Conservation (phyloP, 2,888 invertebrate genomes). For the Gymnoscelis rufifasciata region DNA sequence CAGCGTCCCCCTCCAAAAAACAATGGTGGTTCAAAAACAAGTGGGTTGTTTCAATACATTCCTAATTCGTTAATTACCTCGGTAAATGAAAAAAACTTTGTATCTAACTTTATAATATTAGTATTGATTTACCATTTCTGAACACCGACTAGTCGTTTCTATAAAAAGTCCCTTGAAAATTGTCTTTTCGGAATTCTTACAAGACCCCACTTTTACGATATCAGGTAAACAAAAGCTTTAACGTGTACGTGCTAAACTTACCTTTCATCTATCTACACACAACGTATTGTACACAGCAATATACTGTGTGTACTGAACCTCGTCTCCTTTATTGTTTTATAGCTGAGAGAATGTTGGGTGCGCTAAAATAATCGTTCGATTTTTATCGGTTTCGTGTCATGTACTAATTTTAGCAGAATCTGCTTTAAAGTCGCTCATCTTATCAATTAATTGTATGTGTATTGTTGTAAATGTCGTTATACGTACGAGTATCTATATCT, state of each 20-base stretch:
- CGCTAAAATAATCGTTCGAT: constrained; percentile 47
- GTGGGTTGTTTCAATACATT: too few species aligned
- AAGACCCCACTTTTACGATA: constrained; percentile 4
- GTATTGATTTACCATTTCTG: background rate
- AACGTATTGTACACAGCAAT: constrained; percentile 2
- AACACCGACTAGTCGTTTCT: background rate
- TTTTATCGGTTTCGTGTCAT: constrained; percentile 59
- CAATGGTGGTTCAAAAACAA: too few species aligned
- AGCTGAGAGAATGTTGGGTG: constrained; percentile 32
- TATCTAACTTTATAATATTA: too few species aligned
- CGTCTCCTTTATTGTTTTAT: constrained; percentile 25
- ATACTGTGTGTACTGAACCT: background rate
- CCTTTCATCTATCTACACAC: constrained; percentile 4
- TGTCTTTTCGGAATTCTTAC: background rate
- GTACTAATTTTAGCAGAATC: constrained; percentile 62
- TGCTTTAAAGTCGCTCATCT: constrained; percentile 26
- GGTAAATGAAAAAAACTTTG: too few species aligned
- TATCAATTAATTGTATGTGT: too few species aligned
- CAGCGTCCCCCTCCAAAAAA: too few species aligned
- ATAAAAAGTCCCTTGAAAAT: background rate
- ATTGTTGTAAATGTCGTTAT: too few species aligned
- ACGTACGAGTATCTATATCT: too few species aligned
- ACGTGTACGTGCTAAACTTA: constrained; percentile 14
- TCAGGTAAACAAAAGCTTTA: constrained; percentile 19
- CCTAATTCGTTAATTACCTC: too few species aligned